These are phyloP conservation scores for Manacus vitellinus DNA, from an alignment of 2,113 vertebrate species.

Conservation along the genomic window DNA sequence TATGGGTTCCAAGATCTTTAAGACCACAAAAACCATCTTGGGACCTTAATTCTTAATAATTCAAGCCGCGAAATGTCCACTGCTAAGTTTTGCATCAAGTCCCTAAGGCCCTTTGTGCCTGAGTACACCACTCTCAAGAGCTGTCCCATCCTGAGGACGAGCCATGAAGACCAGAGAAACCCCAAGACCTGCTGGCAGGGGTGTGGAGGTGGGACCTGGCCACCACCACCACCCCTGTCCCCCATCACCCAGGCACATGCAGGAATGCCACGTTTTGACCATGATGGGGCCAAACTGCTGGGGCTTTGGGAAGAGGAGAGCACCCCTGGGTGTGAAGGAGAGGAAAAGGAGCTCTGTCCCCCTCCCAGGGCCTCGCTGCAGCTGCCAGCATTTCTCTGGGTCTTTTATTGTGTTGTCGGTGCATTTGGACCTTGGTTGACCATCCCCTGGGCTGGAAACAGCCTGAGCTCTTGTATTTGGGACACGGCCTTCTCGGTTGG, in stretches of 20 bases:
- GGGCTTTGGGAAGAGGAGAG: background rate
- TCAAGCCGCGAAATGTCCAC: background rate
- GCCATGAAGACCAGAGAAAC: background rate
- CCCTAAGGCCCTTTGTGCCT: background rate
- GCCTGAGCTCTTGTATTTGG: background rate
- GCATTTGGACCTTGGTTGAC: background rate
- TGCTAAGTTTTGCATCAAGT: background rate
- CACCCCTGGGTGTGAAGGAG: background rate
- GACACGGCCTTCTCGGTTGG: background rate
- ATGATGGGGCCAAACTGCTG: background rate
- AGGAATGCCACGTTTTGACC: background rate
- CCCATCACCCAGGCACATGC: fast-evolving
- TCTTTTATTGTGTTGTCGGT: background rate
- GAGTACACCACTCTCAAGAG: background rate
- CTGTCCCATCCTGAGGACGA: background rate
- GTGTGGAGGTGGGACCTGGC: background rate
- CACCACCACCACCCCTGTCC: fast-evolving
- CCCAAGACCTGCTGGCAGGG: background rate
- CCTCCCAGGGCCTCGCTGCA: background rate
- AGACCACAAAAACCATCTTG: background rate
- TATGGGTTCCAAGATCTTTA: background rate
- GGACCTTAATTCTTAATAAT: background rate
- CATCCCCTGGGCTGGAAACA: background rate
- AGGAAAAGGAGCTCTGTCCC: background rate
- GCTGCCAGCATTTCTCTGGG: background rate